Evolutionary conservation across 2,888 invertebrate species (phyloP).

Genomic region (Lepetodrilus schrolli): DNA sequence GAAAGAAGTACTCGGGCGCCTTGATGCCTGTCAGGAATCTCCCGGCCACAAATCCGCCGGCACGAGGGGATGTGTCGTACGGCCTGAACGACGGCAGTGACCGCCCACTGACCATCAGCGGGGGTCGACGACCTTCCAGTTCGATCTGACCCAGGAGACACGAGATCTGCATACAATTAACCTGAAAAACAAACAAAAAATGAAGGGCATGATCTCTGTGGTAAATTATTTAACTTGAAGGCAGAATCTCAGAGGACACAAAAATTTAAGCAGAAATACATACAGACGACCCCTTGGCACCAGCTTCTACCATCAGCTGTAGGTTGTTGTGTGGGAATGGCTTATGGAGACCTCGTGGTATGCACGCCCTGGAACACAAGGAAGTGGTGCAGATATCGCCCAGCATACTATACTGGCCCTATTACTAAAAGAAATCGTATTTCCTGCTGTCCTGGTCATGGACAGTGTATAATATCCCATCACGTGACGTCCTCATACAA

Average conservation of each 20-base stretch:
- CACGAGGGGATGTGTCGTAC: conserved; percentile 90
- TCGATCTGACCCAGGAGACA: conserved; percentile 98
- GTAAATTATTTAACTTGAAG: too few species aligned
- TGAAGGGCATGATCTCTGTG: too few species aligned
- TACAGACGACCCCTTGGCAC: conserved; percentile 97
- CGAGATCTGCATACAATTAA: conserved; percentile 98
- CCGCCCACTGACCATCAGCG: conserved; percentile 93
- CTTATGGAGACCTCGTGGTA: conserved; percentile 87
- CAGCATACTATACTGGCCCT: neutral
- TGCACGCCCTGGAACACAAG: conserved; percentile 80
- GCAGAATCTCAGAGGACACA: too few species aligned
- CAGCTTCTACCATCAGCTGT: conserved; percentile 98
- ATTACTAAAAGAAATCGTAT: neutral
- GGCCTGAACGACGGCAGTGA: conserved; percentile 91
- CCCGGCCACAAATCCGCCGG: conserved; percentile 97
- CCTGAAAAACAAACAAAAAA: conserved; percentile 63
- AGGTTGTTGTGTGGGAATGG: conserved; percentile 95
- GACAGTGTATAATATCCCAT: too few species aligned
- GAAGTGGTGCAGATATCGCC: neutral
- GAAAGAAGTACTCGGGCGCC: conserved; percentile 98
- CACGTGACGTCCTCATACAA: too few species aligned
- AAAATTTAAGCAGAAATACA: too few species aligned
- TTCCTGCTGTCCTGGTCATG: neutral
- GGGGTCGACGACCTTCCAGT: conserved; percentile 96
- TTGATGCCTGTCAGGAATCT: conserved; percentile 98